phyloP scores from a whole-genome alignment of 2,888 invertebrate species.

The Carpatolechia fugitivella region DNA sequence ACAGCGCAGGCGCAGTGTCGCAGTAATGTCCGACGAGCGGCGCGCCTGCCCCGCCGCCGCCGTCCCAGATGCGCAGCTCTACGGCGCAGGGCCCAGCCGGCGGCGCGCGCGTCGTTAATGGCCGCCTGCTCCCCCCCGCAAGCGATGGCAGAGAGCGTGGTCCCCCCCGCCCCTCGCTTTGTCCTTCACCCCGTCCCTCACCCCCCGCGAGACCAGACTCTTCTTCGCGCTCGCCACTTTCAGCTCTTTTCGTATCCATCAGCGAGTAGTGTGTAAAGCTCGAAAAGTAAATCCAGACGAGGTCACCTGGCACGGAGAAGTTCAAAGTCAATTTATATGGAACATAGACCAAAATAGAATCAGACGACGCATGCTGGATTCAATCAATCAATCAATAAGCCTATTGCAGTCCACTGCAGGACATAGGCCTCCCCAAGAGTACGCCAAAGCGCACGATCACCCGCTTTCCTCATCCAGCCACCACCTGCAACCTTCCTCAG shows the following conservation, averaged over 20 bases:
- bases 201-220: constrained; percentile 36
- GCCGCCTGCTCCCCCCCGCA: constrained; percentile 21
- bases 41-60: constrained; percentile 79
- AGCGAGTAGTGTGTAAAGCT: constrained; percentile 90
- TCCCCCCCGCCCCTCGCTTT: constrained; percentile 21
- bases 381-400: too few relatives aligned
- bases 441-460: too few relatives aligned
- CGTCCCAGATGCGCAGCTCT: constrained; percentile 87
- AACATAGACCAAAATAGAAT: too few relatives aligned
- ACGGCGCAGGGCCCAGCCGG: constrained; percentile 81
- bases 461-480: too few relatives aligned
- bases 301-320: constrained; percentile 75
- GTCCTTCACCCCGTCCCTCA: constrained; percentile 8
- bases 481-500: too few relatives aligned
- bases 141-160: constrained; percentile 71
- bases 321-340: too few relatives aligned
- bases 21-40: constrained; percentile 84
- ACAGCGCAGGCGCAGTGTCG: constrained; percentile 87
- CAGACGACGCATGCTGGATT: too few relatives aligned
- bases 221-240: constrained; percentile 75
- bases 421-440: too few relatives aligned
- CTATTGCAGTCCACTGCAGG: too few relatives aligned
- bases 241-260: constrained; percentile 70
- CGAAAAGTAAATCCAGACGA: constrained; percentile 92
- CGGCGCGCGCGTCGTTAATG: constrained; percentile 76